Evolutionary conservation across 2,797 vertebrate genomes (phyloP).

Genomic region (Intellagama lesueurii): DNA sequence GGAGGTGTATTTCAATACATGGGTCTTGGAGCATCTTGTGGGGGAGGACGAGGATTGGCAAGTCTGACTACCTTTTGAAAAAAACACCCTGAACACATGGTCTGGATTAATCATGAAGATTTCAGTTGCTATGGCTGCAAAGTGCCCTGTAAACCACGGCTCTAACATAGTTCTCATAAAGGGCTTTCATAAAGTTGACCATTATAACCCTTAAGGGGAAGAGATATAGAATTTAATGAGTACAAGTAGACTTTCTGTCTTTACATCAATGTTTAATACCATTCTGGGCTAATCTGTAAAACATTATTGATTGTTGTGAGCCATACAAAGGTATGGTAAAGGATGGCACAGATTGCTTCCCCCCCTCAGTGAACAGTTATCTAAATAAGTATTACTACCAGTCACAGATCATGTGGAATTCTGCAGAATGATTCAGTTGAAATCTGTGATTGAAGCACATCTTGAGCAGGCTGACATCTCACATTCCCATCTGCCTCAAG

Average conservation of each 20-base stretch:
- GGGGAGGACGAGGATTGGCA: too few relatives aligned
- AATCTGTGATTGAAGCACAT: background rate
- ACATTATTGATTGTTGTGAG: conserved; percentile 68
- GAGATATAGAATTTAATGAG: conserved; percentile 56
- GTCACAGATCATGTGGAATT: background rate
- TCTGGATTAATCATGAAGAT: conserved; percentile 14
- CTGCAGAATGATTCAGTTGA: conserved; percentile 36
- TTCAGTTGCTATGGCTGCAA: conserved; percentile 19
- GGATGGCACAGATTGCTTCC: conserved; percentile 46
- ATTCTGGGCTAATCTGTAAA: conserved; percentile 56
- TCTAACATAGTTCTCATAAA: conserved; percentile 39
- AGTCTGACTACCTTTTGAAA: background rate
- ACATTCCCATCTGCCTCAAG: background rate
- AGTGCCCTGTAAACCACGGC: background rate
- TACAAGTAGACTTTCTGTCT: conserved; percentile 70
- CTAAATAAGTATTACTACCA: conserved; percentile 15
- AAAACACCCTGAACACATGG: background rate
- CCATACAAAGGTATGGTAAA: conserved; percentile 56
- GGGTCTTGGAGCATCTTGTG: background rate
- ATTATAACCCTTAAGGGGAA: conserved; percentile 43
- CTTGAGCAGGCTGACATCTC: background rate
- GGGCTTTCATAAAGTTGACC: conserved; percentile 52
- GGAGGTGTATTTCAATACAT: background rate
- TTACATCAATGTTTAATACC: conserved; percentile 70
- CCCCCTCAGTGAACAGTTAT: conserved; percentile 38